Evolutionary conservation across 2,113 vertebrate species (phyloP).

Genomic region (Rhinoderma darwinii): DNA sequence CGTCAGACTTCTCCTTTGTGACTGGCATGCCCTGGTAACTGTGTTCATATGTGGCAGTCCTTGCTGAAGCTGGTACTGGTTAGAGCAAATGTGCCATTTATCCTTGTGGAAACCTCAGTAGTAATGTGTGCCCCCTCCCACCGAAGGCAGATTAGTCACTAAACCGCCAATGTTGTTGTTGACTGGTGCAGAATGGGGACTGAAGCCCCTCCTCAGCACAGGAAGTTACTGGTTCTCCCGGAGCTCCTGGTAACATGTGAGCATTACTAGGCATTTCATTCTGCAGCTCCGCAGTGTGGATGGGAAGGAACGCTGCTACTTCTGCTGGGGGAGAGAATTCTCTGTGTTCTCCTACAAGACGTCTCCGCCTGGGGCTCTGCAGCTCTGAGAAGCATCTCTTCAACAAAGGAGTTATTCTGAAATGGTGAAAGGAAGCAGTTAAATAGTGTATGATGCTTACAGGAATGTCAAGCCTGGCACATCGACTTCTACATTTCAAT

Average conservation of each 20-base stretch:
- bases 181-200: constrained; percentile 67
- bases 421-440: constrained; percentile 31
- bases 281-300: constrained; percentile 73
- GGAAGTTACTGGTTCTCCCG: constrained; percentile 76
- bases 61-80: constrained; percentile 70
- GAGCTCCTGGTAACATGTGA: constrained; percentile 76
- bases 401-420: constrained; percentile 52
- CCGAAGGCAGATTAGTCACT: constrained; percentile 77
- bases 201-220: constrained; percentile 64
- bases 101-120: constrained; percentile 65
- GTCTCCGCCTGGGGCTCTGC: constrained; percentile 35
- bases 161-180: constrained; percentile 66
- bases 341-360: constrained; percentile 31
- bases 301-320: constrained; percentile 60
- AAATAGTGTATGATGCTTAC: constrained; percentile 61
- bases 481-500: constrained; percentile 75
- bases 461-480: constrained; percentile 68
- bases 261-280: constrained; percentile 76
- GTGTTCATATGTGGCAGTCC: constrained; percentile 50
- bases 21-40: background rate
- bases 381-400: constrained; percentile 61
- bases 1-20: background rate
- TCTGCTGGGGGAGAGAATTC: constrained; percentile 57
- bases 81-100: constrained; percentile 65
- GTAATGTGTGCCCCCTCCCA: constrained; percentile 61